Percentiles rank a stretch among this genome's conserved stretches.
Conservation (phyloP, 2,113 vertebrate species). For the Syngnathus floridae region DNA sequence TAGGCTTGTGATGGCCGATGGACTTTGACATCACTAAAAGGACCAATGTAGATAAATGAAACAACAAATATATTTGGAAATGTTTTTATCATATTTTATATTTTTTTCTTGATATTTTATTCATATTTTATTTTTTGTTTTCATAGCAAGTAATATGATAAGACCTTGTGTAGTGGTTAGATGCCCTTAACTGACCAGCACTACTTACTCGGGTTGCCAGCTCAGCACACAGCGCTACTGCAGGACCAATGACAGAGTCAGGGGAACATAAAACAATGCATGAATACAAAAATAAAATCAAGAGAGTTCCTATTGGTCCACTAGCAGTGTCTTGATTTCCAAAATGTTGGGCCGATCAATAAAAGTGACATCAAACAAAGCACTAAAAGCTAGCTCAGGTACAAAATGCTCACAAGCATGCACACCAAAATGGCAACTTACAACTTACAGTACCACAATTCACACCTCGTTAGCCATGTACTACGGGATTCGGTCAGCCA, state of each 20-base stretch:
- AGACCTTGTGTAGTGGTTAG: no score
- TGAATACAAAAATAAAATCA: background rate
- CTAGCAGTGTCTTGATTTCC: background rate
- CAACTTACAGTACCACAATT: slow-evolving; percentile 5
- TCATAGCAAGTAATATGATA: no score
- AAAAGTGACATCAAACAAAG: slow-evolving; percentile 12
- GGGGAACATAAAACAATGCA: background rate
- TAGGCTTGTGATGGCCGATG: no score
- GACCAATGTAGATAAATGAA: no score
- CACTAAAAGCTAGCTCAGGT: background rate
- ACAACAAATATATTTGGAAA: no score
- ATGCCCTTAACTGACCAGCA: no score
- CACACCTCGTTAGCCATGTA: slow-evolving; percentile 36
- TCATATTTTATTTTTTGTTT: no score
- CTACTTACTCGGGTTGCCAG: no score
- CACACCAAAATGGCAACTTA: background rate
- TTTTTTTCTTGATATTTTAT: no score
- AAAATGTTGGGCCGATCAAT: background rate
- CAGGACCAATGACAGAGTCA: background rate
- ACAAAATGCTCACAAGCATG: background rate
- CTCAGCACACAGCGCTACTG: no score
- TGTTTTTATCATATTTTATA: no score
- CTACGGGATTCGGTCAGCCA: slow-evolving; percentile 47
- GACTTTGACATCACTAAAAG: no score
- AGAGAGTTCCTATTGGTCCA: background rate